Percentiles rank a stretch among this genome's conserved stretches.
These are phyloP conservation scores for Drosophila paramelanica DNA, from an alignment of 2,888 invertebrate species.

Conservation along the genomic window DNA sequence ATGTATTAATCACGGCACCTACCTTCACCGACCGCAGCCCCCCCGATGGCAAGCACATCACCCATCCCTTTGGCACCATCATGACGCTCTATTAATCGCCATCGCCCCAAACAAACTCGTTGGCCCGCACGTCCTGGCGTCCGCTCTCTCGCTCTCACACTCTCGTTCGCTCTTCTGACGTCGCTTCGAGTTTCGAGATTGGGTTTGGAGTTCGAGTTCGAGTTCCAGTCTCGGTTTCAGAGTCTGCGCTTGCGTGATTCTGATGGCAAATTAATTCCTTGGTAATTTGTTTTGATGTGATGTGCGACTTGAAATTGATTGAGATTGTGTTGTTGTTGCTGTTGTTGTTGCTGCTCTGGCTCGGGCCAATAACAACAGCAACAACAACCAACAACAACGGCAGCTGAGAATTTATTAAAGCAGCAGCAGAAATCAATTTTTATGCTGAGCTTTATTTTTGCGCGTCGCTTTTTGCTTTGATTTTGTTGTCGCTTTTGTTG, in stretches of 20 bases:
- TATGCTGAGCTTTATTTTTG: conserved; percentile 60
- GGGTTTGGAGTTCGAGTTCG: conserved; percentile 27
- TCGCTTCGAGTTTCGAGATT: conserved; percentile 14
- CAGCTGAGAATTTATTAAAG: conserved; percentile 70
- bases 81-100: conserved; percentile 74
- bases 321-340: conserved; percentile 77
- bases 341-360: conserved; percentile 39
- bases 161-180: not conserved
- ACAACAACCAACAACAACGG: conserved; percentile 22
- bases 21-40: conserved; percentile 22
- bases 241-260: conserved; percentile 80
- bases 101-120: conserved; percentile 58
- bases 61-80: conserved; percentile 18
- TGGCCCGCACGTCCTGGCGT: conserved; percentile 33
- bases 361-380: conserved; percentile 42
- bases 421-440: conserved; percentile 78
- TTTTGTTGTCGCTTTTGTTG: conserved; percentile 24
- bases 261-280: conserved; percentile 83
- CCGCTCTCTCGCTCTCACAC: conserved; percentile 12
- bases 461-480: conserved; percentile 40
- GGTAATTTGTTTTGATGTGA: conserved; percentile 83
- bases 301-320: conserved; percentile 81
- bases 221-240: conserved; percentile 46
- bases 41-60: not conserved
- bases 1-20: conserved; percentile 83